These are phyloP conservation scores for Drosophila macrospina DNA, from an alignment of 2,888 invertebrate genomes.

Conservation along the genomic window DNA sequence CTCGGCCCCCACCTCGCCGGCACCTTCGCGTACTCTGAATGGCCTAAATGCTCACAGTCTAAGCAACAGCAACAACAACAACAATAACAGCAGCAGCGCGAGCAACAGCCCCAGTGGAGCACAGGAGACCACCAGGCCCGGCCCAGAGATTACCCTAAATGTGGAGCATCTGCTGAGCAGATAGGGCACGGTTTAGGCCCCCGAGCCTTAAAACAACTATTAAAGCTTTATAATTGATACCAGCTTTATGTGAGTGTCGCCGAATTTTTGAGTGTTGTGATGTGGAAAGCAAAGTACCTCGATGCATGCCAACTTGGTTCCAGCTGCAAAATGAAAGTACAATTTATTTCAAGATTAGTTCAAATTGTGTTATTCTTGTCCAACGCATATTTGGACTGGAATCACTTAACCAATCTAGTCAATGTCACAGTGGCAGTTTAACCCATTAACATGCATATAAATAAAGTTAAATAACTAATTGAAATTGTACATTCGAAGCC, in stretches of 20 bases:
- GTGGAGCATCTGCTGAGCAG: constrained; percentile 82
- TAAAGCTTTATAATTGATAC: constrained; percentile 57
- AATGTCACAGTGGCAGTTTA: constrained; percentile 23
- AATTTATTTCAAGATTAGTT: constrained; percentile 70
- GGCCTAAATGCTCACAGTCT: constrained; percentile 59
- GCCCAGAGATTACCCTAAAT: constrained; percentile 81
- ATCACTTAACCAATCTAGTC: constrained; percentile 15
- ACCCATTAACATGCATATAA: constrained; percentile 13
- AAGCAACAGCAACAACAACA: constrained; percentile 31
- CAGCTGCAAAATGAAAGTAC: constrained; percentile 76
- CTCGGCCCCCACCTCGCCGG: constrained; percentile 81
- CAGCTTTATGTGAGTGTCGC: constrained; percentile 18
- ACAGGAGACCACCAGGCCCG: constrained; percentile 39
- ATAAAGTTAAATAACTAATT: too few relatives aligned
- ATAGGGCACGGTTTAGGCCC: constrained; percentile 84
- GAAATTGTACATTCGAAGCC: too few relatives aligned
- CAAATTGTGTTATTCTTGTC: constrained; percentile 13
- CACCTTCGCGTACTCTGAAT: constrained; percentile 78
- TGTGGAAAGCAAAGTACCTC: constrained; percentile 72
- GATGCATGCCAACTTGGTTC: constrained; percentile 68
- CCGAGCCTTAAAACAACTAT: constrained; percentile 20
- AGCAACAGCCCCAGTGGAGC: constrained; percentile 33
- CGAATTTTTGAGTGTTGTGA: constrained; percentile 65
- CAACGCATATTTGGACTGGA: constrained; percentile 20
- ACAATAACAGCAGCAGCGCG: constrained; percentile 25